These are phyloP conservation scores for Sclerodermus sp. DNA, from an alignment of 2,888 invertebrate species.

Conservation along the genomic window DNA sequence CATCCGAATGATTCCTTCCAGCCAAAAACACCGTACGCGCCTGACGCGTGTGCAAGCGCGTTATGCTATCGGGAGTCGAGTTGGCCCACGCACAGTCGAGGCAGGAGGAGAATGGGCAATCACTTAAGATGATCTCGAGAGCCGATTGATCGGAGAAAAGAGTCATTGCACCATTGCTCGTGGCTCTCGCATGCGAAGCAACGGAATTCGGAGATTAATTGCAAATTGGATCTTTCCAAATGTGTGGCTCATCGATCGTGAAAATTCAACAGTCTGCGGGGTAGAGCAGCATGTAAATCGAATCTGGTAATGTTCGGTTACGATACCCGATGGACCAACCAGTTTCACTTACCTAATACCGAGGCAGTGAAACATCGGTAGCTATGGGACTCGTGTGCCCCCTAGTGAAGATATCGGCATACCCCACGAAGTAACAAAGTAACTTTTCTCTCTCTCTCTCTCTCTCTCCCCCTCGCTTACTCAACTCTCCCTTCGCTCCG, in stretches of 20 bases:
- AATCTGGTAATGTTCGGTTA: conserved; percentile 17
- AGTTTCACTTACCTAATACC: conserved; percentile 45
- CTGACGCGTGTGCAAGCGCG: too few species aligned
- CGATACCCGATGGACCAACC: conserved; percentile 43
- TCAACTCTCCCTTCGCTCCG: background rate
- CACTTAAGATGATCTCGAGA: too few species aligned
- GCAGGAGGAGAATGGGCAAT: too few species aligned
- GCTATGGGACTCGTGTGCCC: conserved; percentile 3
- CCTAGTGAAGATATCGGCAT: background rate
- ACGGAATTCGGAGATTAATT: too few species aligned
- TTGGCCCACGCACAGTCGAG: too few species aligned
- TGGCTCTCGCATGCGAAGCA: too few species aligned
- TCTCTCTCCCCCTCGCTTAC: background rate
- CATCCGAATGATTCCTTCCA: too few species aligned
- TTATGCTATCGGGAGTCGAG: too few species aligned
- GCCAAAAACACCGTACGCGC: too few species aligned
- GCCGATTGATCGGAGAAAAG: background rate
- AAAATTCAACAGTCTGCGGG: background rate
- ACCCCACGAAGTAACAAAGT: background rate
- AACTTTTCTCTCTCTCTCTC: background rate
- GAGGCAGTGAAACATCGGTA: conserved; percentile 23
- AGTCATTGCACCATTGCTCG: too few species aligned
- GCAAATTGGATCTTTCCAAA: too few species aligned
- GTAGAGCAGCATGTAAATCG: conserved; percentile 1
- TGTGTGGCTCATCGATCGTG: background rate